Percentiles rank a stretch among this genome's conserved stretches.
These are phyloP conservation scores for Colossoma macropomum DNA, from an alignment of 2,113 vertebrate species.

Conservation along the genomic window DNA sequence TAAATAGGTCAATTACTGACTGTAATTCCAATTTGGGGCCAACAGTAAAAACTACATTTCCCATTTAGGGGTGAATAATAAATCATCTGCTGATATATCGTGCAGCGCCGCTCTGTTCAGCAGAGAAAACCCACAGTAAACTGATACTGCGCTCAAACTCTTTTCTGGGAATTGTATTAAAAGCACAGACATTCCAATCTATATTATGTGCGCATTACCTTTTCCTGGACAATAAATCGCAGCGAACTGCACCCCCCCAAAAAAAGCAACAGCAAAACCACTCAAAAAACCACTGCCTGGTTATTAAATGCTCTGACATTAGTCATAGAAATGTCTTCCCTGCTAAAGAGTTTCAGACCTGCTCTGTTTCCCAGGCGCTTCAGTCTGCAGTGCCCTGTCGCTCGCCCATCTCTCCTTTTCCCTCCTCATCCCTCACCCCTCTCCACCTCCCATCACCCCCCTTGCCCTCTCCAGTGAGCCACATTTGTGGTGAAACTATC, in stretches of 20 bases:
- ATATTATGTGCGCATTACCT: conserved; percentile 68
- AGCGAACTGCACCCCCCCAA: conserved; percentile 59
- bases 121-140: conserved; percentile 34
- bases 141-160: conserved; percentile 56
- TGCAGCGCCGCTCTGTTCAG: neutral
- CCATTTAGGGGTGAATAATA: too few relatives aligned
- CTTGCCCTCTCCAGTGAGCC: neutral
- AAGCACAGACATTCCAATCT: conserved; percentile 68
- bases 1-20: too few relatives aligned
- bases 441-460: neutral
- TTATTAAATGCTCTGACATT: conserved; percentile 40
- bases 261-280: conserved; percentile 66
- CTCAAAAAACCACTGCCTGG: conserved; percentile 55
- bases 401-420: conserved; percentile 25
- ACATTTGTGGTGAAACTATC: conserved; percentile 45
- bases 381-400: conserved; percentile 6
- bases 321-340: conserved; percentile 36
- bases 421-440: conserved; percentile 67
- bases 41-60: too few relatives aligned
- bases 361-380: conserved; percentile 34
- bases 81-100: too few relatives aligned
- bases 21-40: too few relatives aligned
- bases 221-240: conserved; percentile 73
- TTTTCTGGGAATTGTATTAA: conserved; percentile 68
- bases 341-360: conserved; percentile 12